Base-by-base conservation (phyloP, 2,113 vertebrate genomes). In the Oryzias curvinotus region DNA sequence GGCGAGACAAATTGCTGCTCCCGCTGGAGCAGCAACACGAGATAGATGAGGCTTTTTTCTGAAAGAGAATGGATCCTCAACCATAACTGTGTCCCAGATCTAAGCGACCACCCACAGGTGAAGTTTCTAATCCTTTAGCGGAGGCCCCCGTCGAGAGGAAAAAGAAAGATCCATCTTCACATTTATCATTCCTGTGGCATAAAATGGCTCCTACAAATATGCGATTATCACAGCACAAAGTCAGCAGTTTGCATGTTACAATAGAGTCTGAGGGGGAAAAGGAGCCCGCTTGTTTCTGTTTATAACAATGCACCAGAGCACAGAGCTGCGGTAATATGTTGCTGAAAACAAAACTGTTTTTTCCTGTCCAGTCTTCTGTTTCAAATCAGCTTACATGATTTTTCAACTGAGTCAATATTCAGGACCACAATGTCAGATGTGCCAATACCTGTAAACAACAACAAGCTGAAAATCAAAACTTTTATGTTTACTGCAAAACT, bases 1-100 rank as follows among this genome's bases (percentile, higher is more conserved):
- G 82, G 73, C 55, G 84, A 87, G 82, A 88, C 82, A 84, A 89
- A 84, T 82, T 59, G 80, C 76, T 76, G 56, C 66, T 85, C 85
- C 81, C 80, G 46, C 63, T 25, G 57, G 82, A 56, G 60, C 71
- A 78, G 70, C 78, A 77, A 74, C 77, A 23, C 53, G 28, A 85
- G 87, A 89, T 69, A 57, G 78, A 87, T 87, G 84, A 82, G 78
- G 51, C 74, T 67, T 78, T 84, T 79, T 75, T 81, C 74, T 30
- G 73, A 81, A 86, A 74, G 74, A 78, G 85, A 85, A 85, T 52
- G 43, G 77, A 85, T 82, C 75, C 53, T 68, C 44, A 12, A 41
- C 77, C 64, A 65, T 79, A 80, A 82, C 76, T 64, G 73, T 36
- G 77, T 83, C 82, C 85, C 71, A 80, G 72, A 81, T 83, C 84